Percentiles rank a stretch among this genome's conserved stretches.
phyloP scores from a whole-genome alignment of 2,888 invertebrate species.

The Latrodectus elegans region DNA sequence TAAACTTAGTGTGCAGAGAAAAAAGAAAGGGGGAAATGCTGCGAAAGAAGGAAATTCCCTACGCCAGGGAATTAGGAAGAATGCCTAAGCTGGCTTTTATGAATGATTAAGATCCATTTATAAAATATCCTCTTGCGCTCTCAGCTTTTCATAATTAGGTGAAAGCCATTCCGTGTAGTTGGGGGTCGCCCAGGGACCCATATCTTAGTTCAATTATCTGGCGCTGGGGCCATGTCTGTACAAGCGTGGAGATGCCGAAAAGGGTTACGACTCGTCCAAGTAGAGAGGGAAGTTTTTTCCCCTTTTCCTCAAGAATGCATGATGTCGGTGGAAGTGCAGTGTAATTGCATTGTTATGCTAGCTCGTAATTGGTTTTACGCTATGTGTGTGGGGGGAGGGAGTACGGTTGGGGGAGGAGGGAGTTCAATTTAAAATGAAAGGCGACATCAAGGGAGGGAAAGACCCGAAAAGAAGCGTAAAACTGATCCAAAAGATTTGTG shows the following conservation, averaged over 20 bases:
- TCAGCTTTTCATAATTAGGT: constrained; percentile 59
- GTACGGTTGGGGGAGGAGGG: neutral
- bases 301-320: constrained; percentile 50
- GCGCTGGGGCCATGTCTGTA: constrained; percentile 46
- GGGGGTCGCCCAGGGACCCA: constrained; percentile 43
- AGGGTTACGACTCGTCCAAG: constrained; percentile 16
- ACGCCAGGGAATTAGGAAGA: neutral
- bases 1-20: neutral
- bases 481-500: neutral
- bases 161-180: constrained; percentile 66
- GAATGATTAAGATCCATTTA: constrained; percentile 65
- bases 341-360: constrained; percentile 67
- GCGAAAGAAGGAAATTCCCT: constrained; percentile 22
- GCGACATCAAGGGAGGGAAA: neutral
- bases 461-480: neutral
- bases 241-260: constrained; percentile 25
- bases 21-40: neutral
- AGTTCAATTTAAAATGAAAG: neutral
- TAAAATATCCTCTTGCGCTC: constrained; percentile 34
- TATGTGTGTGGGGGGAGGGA: constrained; percentile 33
- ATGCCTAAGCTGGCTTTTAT: constrained; percentile 33
- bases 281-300: constrained; percentile 46
- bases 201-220: constrained; percentile 68
- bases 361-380: constrained; percentile 63
- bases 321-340: constrained; percentile 43